Base-by-base conservation (phyloP, 2,797 vertebrate species). In the Chaenodraco wilsoni region DNA sequence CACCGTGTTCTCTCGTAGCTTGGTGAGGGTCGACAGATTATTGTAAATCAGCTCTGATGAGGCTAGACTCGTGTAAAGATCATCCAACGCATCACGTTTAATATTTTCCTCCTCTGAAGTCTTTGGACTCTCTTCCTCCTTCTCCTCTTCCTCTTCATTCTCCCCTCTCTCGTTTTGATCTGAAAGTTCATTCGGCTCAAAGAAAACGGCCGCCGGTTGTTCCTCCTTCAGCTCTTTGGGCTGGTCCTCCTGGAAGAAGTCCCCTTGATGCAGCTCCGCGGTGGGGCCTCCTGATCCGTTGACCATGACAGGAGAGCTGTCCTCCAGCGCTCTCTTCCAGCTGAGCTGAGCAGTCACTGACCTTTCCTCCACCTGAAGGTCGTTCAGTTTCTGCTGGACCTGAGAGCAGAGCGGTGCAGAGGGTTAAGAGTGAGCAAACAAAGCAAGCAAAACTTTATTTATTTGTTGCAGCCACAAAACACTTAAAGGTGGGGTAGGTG, bases 371-470 rank as follows among this genome's bases (percentile, higher is more conserved):
- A 95, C 92, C 89, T 96, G 96, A 41, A 98, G 94, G 74, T 98
- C 95, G 44, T 94, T 90, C 54, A 99, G 87, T 84, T 96, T 97
- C 85, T 95, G 94, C 74, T 98, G 95, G 78, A 97, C 95, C 96
- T 98, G 84, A 69, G 71, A 69, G 2, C 11, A 40, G 21, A 73
- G 27, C 43, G 27, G 27, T 27, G 12, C 15, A 72, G 13, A 46
- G 2, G 12, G 27, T 27, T 19, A 43, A 49, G 33, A 14, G 33
- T 31, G 2, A 9, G 33, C 33, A 37, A 37, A 37, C 1, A 9
- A 33, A 33, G 33, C 6, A 1, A 2, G 33, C 27, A 27, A 4
- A 27, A 27, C 27, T 27, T 27, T 4, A 27, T 27, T 4, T 27
- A 27, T 27, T 5, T 27, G 27, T 27, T 27, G 27, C 27, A 27